phyloP scores from a whole-genome alignment of 2,797 vertebrate genomes.

The Mormyrops boulengeri region DNA sequence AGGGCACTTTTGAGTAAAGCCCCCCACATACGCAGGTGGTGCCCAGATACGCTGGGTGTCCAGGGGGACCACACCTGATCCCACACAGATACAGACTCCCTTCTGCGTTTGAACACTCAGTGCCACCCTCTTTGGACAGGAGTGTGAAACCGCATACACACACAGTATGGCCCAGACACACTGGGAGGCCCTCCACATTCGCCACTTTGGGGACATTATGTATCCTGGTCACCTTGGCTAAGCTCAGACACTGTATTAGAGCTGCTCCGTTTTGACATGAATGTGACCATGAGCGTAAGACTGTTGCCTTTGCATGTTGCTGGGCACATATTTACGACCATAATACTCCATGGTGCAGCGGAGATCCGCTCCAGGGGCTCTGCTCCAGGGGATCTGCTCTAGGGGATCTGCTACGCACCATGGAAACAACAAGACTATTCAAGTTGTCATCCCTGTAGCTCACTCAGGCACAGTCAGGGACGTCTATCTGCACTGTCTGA shows the following conservation, averaged over 20 bases:
- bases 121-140: background rate
- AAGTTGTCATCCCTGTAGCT: background rate
- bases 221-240: background rate
- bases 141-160: background rate
- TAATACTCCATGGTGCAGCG: background rate
- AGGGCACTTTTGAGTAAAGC: background rate
- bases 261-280: background rate
- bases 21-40: background rate
- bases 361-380: background rate
- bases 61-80: background rate
- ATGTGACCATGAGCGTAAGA: background rate
- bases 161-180: background rate
- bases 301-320: background rate
- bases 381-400: background rate
- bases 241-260: background rate
- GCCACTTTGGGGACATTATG: background rate
- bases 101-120: background rate
- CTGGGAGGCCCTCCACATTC: background rate
- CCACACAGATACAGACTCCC: background rate
- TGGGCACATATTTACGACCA: background rate
- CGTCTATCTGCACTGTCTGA: background rate
- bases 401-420: background rate
- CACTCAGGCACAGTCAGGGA: background rate
- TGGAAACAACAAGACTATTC: background rate
- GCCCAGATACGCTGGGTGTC: background rate